phyloP scores from a whole-genome alignment of 2,113 vertebrate species.

The Daubentonia madagascariensis region DNA sequence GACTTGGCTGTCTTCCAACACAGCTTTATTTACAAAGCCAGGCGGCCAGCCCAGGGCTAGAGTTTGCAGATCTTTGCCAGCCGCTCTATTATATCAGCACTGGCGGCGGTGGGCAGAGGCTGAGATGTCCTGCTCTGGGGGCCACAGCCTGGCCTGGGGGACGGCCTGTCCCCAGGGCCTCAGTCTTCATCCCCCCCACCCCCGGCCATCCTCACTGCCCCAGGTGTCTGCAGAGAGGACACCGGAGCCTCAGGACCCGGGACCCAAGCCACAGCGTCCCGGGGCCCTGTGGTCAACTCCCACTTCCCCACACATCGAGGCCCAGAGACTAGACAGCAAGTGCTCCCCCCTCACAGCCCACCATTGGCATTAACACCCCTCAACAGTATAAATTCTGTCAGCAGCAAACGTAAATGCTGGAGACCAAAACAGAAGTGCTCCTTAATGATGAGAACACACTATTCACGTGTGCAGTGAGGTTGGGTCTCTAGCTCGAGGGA shows the following conservation, averaged over 20 bases:
- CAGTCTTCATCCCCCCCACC: not conserved
- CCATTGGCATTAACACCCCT: no score
- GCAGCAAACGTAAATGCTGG: accelerated
- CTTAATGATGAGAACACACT: accelerated
- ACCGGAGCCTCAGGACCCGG: not conserved
- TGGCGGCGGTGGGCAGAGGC: not conserved
- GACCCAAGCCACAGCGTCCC: not conserved
- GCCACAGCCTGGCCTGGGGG: not conserved
- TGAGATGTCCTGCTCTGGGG: not conserved
- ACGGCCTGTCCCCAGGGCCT: not conserved
- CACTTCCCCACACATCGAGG: not conserved
- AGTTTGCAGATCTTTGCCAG: no score
- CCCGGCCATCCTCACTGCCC: not conserved
- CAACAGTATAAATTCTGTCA: no score
- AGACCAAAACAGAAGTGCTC: not conserved
- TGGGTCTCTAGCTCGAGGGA: not conserved
- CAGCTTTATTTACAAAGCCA: not conserved
- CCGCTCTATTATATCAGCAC: accelerated
- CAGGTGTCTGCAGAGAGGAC: not conserved
- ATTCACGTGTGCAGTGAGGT: not conserved
- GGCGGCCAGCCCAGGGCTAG: not conserved
- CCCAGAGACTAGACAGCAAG: not conserved
- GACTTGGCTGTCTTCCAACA: not conserved
- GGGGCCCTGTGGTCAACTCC: no score
- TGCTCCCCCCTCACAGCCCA: not conserved